These are phyloP conservation scores for Cebus imitator DNA, from an alignment of 2,113 vertebrate species.

Conservation along the genomic window DNA sequence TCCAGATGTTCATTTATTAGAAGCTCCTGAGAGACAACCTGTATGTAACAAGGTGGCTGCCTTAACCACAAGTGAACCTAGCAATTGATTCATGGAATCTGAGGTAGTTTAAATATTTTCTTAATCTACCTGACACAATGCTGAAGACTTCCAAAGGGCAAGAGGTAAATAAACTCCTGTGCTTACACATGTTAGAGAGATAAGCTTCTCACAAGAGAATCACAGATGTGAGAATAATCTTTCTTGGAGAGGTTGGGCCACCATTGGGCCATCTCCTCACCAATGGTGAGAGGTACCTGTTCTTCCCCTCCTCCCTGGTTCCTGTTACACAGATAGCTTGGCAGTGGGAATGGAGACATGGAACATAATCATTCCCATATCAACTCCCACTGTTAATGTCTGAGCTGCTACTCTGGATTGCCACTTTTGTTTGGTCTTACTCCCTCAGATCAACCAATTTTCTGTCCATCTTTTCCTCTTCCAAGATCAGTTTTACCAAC, in stretches of 20 bases:
- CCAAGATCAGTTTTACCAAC: background rate
- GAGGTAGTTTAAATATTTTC: background rate
- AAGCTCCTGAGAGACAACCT: background rate
- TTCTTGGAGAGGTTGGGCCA: background rate
- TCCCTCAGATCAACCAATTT: background rate
- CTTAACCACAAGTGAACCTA: background rate
- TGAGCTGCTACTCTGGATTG: background rate
- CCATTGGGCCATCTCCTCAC: background rate
- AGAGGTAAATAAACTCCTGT: background rate
- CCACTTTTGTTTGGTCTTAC: background rate
- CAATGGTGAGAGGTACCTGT: background rate
- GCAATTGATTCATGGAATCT: background rate
- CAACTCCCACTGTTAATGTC: background rate
- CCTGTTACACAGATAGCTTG: background rate
- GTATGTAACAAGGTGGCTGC: background rate
- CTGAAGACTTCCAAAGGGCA: background rate
- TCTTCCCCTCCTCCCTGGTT: background rate
- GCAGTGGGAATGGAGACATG: background rate
- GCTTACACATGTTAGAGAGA: background rate
- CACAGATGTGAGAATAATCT: background rate
- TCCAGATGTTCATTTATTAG: background rate
- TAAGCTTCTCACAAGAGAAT: background rate
- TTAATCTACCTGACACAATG: background rate
- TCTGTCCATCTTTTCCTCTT: background rate
- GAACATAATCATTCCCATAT: background rate